Conservation (phyloP, 2,888 invertebrate species). For the Eristalinus aeneus region DNA sequence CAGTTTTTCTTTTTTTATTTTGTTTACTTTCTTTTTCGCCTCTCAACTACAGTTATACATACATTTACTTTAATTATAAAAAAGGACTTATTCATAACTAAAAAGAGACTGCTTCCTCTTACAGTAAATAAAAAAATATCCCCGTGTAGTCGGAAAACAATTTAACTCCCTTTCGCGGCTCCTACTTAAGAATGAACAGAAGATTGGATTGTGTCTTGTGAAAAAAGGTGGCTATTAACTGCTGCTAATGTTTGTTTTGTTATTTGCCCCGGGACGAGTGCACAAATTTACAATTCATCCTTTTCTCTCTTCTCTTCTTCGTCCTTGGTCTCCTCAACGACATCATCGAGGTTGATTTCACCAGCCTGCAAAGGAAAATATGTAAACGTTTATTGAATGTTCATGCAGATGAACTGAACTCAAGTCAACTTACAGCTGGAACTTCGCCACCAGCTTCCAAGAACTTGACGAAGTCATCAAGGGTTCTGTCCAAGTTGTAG, state of each 20-base stretch:
- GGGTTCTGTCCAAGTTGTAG: slow-evolving; percentile 96
- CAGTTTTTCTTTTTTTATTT: slow-evolving; percentile 33
- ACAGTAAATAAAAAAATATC: slow-evolving; percentile 54
- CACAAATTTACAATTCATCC: slow-evolving; percentile 80
- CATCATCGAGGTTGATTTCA: slow-evolving; percentile 75
- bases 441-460: slow-evolving; percentile 94
- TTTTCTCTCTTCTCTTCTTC: slow-evolving; percentile 78
- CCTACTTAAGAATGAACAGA: slow-evolving; percentile 60
- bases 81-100: slow-evolving; percentile 68
- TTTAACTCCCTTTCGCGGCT: slow-evolving; percentile 39
- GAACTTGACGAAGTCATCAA: slow-evolving; percentile 96
- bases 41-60: slow-evolving; percentile 57
- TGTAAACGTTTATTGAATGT: background rate
- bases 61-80: slow-evolving; percentile 69
- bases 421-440: slow-evolving; percentile 82
- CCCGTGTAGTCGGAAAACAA: slow-evolving; percentile 48
- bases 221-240: slow-evolving; percentile 60
- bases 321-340: slow-evolving; percentile 74
- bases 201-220: slow-evolving; percentile 68
- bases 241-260: slow-evolving; percentile 47
- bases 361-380: slow-evolving; percentile 64
- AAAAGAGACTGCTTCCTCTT: slow-evolving; percentile 50
- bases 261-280: slow-evolving; percentile 19
- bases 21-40: slow-evolving; percentile 54
- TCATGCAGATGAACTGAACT: background rate